These are phyloP conservation scores for Stictocephala bisonia DNA, from an alignment of 2,888 invertebrate genomes.

Conservation along the genomic window DNA sequence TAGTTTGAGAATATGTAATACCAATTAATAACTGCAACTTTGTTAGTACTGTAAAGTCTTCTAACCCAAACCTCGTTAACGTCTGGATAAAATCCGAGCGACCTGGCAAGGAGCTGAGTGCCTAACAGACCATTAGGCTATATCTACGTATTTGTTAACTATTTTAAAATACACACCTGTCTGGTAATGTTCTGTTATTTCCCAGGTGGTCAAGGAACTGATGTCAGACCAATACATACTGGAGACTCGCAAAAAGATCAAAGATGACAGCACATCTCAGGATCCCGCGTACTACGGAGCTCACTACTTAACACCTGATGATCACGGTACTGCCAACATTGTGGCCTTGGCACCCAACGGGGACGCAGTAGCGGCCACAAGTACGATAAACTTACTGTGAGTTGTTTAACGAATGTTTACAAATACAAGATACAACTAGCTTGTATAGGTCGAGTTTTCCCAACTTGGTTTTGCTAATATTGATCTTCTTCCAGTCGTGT, in stretches of 20 bases:
- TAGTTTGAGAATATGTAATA: no score
- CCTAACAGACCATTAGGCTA: no score
- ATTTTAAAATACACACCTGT: no score
- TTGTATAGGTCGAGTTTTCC: no score
- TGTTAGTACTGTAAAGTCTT: no score
- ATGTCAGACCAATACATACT: conserved; percentile 72
- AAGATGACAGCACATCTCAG: conserved; percentile 72
- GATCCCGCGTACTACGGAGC: conserved; percentile 56
- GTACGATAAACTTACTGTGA: conserved; percentile 81
- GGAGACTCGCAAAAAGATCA: conserved; percentile 71
- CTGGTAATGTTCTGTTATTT: no score
- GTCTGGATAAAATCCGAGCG: no score
- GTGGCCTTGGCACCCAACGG: conserved; percentile 82
- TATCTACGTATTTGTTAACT: no score
- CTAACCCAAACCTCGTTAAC: no score
- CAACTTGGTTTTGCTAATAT: background rate
- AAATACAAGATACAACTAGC: background rate
- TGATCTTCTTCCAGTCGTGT: background rate
- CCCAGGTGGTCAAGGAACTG: conserved; percentile 71
- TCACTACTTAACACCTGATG: conserved; percentile 61
- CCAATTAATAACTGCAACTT: no score
- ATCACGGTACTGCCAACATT: conserved; percentile 78
- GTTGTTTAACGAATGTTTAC: conserved; percentile 53
- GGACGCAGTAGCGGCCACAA: conserved; percentile 92
- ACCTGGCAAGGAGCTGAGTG: no score